A percentile compares a stretch with the other conserved stretches of the same genome.
Evolutionary conservation across 1,140 invertebrate genomes (phyloP).

Genomic region (Drosophila repleta): DNA sequence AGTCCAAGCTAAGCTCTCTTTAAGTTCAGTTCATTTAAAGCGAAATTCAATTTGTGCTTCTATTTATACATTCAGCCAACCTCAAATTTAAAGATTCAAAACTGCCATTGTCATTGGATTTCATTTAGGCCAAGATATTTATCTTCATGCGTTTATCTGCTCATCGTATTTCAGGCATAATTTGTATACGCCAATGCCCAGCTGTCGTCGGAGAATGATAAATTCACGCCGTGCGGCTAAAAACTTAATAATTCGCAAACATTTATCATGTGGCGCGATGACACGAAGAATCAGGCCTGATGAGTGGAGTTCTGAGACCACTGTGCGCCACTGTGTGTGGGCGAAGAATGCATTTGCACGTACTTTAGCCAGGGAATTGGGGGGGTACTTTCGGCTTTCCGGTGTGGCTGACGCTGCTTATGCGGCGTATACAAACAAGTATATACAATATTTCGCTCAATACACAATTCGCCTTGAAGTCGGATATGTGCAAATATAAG

Average conservation of each 20-base stretch:
- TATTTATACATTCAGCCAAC: no score
- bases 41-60: no score
- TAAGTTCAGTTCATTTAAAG: no score
- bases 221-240: not conserved
- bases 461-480: constrained; percentile 28
- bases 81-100: not conserved
- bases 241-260: constrained; percentile 9
- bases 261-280: constrained; percentile 22
- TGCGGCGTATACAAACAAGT: constrained; percentile 31
- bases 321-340: constrained; percentile 23
- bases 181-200: constrained; percentile 13
- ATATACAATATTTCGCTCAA: constrained; percentile 59
- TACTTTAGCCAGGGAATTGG: constrained; percentile 41
- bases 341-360: constrained; percentile 56
- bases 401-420: constrained; percentile 43
- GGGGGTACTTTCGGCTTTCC: constrained; percentile 63
- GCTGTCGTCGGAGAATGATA: constrained; percentile 22
- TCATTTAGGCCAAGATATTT: not conserved
- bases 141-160: constrained; percentile 1
- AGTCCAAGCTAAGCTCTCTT: no score
- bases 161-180: constrained; percentile 24
- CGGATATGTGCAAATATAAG: not conserved
- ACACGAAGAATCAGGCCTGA: constrained; percentile 3
- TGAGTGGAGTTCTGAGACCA: not conserved
- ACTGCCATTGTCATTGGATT: not conserved